phyloP scores from a whole-genome alignment of 1,140 invertebrate species.

The Mamestra configurata region DNA sequence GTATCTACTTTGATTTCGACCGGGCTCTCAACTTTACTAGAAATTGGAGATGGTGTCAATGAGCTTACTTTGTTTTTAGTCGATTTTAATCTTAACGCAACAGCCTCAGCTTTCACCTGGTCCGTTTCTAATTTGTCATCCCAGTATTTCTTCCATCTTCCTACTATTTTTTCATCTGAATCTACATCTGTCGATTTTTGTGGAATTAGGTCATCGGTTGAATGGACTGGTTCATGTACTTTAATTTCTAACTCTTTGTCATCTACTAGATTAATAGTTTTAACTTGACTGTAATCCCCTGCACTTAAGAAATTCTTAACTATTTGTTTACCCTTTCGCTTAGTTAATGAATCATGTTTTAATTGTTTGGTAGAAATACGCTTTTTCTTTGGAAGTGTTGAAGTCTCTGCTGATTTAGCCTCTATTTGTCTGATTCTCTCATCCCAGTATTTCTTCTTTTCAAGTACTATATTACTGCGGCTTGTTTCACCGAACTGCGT shows the following conservation, averaged over 20 bases:
- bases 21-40: conserved; percentile 6
- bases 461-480: conserved; percentile 80
- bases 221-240: conserved; percentile 34
- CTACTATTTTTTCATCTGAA: conserved; percentile 69
- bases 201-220: conserved; percentile 25
- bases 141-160: conserved; percentile 84
- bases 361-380: conserved; percentile 73
- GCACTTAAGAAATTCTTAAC: conserved; percentile 79
- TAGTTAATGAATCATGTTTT: conserved; percentile 83
- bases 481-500: conserved; percentile 74
- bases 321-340: conserved; percentile 83
- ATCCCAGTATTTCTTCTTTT: conserved; percentile 87
- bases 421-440: conserved; percentile 84
- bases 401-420: conserved; percentile 78
- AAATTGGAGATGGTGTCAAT: background rate
- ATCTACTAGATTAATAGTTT: conserved; percentile 41
- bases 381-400: conserved; percentile 71
- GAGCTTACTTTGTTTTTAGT: conserved; percentile 12
- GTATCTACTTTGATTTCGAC: conserved; percentile 18
- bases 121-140: conserved; percentile 73
- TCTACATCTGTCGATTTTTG: background rate
- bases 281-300: conserved; percentile 59
- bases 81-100: conserved; percentile 34
- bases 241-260: conserved; percentile 57
- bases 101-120: conserved; percentile 60